phyloP scores from a whole-genome alignment of 1,140 invertebrate species.

The Adoxophyes honmai region DNA sequence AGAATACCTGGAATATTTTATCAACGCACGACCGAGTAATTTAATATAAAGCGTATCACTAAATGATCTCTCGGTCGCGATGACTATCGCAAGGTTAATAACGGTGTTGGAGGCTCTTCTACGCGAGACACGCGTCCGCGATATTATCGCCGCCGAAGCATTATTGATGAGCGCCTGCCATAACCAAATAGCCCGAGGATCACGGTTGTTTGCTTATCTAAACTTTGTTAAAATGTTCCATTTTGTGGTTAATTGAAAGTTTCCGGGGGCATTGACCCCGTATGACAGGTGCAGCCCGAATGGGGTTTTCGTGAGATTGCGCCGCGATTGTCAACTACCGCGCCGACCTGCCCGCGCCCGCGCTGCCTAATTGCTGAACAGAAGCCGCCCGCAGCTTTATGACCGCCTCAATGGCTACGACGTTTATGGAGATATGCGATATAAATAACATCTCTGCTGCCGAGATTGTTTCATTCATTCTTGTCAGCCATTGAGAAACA shows the following conservation, averaged over 20 bases:
- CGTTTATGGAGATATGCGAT: slow-evolving; percentile 63
- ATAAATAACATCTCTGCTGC: slow-evolving; percentile 61
- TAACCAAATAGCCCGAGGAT: slow-evolving; percentile 69
- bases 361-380: slow-evolving; percentile 58
- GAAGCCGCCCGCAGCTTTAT: slow-evolving; percentile 59
- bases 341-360: slow-evolving; percentile 34
- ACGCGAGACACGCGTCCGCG: slow-evolving; percentile 62
- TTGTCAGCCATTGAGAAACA: slow-evolving; percentile 63
- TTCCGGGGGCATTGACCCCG: slow-evolving; percentile 40
- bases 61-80: slow-evolving; percentile 68
- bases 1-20: slow-evolving; percentile 73
- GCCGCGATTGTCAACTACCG: slow-evolving; percentile 57
- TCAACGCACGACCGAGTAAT: slow-evolving; percentile 73
- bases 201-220: slow-evolving; percentile 68
- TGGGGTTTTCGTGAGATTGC: slow-evolving; percentile 72
- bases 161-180: slow-evolving; percentile 68
- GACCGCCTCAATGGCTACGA: slow-evolving; percentile 40
- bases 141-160: slow-evolving; percentile 65
- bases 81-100: slow-evolving; percentile 70
- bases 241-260: slow-evolving; percentile 61
- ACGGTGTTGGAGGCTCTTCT: slow-evolving; percentile 66
- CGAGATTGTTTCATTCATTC: slow-evolving; percentile 72
- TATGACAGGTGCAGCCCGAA: slow-evolving; percentile 68
- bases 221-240: slow-evolving; percentile 50
- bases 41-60: slow-evolving; percentile 77